Conservation (phyloP, 2,888 invertebrate species). For the Nomada ferruginata region DNA sequence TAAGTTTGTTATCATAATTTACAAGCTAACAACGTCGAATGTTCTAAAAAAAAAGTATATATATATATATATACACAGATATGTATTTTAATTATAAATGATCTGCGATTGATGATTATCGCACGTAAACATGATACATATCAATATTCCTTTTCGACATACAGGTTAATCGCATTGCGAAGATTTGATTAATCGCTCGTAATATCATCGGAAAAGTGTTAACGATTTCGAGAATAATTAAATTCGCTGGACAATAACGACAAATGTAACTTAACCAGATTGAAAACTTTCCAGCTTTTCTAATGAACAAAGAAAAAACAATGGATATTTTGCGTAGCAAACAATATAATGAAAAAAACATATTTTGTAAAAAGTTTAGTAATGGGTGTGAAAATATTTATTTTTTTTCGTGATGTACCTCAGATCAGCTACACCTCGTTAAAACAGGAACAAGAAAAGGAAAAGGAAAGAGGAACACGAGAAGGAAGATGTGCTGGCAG, state of each 20-base stretch:
- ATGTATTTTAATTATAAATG: conserved; percentile 10
- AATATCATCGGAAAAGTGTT: background rate
- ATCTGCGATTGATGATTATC: background rate
- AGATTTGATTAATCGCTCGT: conserved; percentile 5
- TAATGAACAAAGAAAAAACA: conserved; percentile 7
- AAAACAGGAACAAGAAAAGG: conserved; percentile 14
- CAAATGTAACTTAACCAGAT: background rate
- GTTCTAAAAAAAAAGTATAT: too few relatives aligned
- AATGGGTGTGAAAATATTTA: background rate
- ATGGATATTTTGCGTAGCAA: conserved; percentile 14
- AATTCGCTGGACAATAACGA: background rate
- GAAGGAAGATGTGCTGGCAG: conserved; percentile 39
- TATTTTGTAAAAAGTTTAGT: conserved; percentile 36
- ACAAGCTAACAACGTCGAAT: too few relatives aligned
- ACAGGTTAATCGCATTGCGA: conserved; percentile 34
- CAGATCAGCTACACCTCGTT: background rate
- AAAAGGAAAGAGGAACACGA: conserved; percentile 17
- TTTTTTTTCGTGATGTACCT: background rate
- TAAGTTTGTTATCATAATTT: background rate
- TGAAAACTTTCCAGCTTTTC: conserved; percentile 2
- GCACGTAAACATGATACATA: conserved; percentile 21
- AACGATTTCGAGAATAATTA: background rate
- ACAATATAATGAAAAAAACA: conserved; percentile 28
- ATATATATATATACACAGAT: background rate
- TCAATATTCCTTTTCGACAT: conserved; percentile 20